Conservation (phyloP, 2,888 invertebrate species). For the Trachelus iudaicus region DNA sequence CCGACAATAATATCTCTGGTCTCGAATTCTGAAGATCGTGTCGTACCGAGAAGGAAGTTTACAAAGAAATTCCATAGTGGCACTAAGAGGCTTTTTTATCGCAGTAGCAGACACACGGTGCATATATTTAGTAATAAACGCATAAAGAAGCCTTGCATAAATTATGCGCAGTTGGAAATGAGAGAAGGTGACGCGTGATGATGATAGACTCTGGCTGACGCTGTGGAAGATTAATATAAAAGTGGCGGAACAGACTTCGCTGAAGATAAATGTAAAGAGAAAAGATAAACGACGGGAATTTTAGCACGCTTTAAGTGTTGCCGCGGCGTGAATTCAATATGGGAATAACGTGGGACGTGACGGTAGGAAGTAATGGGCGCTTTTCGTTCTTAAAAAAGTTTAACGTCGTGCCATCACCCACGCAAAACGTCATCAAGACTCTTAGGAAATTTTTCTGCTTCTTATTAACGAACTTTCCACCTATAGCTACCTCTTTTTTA, state of each 20-base stretch:
- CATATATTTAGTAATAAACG: not conserved
- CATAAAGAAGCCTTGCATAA: not conserved
- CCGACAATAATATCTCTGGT: not conserved
- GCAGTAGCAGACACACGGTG: not conserved
- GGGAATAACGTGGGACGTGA: not conserved
- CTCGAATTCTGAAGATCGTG: not conserved
- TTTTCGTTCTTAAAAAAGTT: not conserved
- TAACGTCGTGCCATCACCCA: not conserved
- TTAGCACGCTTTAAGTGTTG: not conserved
- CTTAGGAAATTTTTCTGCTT: not conserved
- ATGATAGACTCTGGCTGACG: not conserved
- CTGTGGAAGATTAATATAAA: not conserved
- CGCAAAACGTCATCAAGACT: not conserved
- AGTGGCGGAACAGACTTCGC: not conserved
- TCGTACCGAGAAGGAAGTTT: not conserved
- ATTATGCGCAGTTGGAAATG: not conserved
- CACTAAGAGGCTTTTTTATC: not conserved
- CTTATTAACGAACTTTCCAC: not conserved
- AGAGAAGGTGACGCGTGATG: not conserved
- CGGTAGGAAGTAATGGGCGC: not conserved
- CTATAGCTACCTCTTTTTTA: not conserved
- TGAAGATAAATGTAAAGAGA: not conserved
- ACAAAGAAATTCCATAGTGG: not conserved
- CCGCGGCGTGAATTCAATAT: not conserved
- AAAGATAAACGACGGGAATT: not conserved